Evolutionary conservation across 2,797 vertebrate species (phyloP).

Genomic region (Toxotes lorentzi): DNA sequence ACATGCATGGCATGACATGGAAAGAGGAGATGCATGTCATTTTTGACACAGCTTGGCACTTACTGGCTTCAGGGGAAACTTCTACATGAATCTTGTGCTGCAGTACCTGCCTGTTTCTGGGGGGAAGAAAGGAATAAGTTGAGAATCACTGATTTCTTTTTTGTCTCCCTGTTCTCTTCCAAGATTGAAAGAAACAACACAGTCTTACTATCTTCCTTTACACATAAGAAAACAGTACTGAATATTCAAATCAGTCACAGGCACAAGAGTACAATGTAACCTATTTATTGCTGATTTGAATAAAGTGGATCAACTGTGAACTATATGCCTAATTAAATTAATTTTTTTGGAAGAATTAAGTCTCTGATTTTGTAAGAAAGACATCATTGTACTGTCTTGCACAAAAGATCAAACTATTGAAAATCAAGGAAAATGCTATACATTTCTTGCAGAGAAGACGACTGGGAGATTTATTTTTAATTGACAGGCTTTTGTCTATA

Average conservation of each 20-base stretch:
- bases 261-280: background rate
- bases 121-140: slow-evolving; percentile 45
- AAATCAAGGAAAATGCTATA: slow-evolving; percentile 38
- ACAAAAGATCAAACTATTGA: slow-evolving; percentile 34
- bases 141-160: slow-evolving; percentile 35
- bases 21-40: slow-evolving; percentile 81
- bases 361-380: background rate
- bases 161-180: slow-evolving; percentile 24
- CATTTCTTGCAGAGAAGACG: slow-evolving; percentile 21
- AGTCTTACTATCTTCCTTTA: slow-evolving; percentile 24
- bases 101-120: slow-evolving; percentile 64
- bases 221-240: slow-evolving; percentile 15
- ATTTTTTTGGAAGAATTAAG: slow-evolving; percentile 44
- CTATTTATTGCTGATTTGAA: slow-evolving; percentile 42
- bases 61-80: slow-evolving; percentile 81
- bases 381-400: slow-evolving; percentile 17
- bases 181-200: slow-evolving; percentile 48
- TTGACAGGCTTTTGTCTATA: slow-evolving; percentile 61
- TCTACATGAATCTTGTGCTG: slow-evolving; percentile 54
- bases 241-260: slow-evolving; percentile 43
- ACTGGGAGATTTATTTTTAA: slow-evolving; percentile 58
- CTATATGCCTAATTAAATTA: slow-evolving; percentile 11
- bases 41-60: slow-evolving; percentile 83
- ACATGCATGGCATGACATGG: slow-evolving; percentile 84
- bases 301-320: slow-evolving; percentile 34